phyloP scores from a whole-genome alignment of 1,140 invertebrate genomes.

The Scaptodrosophila lebanonensis region DNA sequence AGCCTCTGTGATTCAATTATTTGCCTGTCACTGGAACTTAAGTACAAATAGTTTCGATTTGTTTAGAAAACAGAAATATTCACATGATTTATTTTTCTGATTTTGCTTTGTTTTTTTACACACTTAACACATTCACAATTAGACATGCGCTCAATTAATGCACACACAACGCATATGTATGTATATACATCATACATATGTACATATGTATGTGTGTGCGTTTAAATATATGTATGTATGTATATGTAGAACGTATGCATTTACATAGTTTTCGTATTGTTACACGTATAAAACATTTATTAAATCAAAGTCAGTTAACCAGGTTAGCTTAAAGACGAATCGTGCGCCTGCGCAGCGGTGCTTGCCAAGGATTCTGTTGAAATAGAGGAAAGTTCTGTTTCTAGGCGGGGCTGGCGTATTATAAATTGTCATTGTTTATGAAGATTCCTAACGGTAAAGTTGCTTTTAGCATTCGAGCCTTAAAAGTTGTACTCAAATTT shows the following conservation, averaged over 20 bases:
- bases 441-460: constrained; percentile 48
- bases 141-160: constrained; percentile 30
- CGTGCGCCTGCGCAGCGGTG: constrained; percentile 67
- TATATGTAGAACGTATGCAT: constrained; percentile 12
- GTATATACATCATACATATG: too few relatives aligned
- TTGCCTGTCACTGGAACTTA: too few relatives aligned
- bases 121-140: constrained; percentile 31
- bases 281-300: constrained; percentile 52
- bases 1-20: too few relatives aligned
- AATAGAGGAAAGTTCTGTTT: constrained; percentile 34
- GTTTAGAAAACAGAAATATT: constrained; percentile 12
- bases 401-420: constrained; percentile 33
- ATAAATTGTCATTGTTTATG: constrained; percentile 25
- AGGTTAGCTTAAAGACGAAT: constrained; percentile 34
- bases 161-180: too few relatives aligned
- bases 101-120: constrained; percentile 33
- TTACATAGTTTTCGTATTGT: constrained; percentile 3
- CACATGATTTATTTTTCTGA: constrained; percentile 28
- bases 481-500: constrained; percentile 37
- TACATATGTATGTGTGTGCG: too few relatives aligned
- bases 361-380: constrained; percentile 34
- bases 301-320: constrained; percentile 33
- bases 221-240: too few relatives aligned
- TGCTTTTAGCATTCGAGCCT: constrained; percentile 45
- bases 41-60: constrained; percentile 27